These are phyloP conservation scores for Aphidius colemani DNA, from an alignment of 2,888 invertebrate genomes.

Conservation along the genomic window DNA sequence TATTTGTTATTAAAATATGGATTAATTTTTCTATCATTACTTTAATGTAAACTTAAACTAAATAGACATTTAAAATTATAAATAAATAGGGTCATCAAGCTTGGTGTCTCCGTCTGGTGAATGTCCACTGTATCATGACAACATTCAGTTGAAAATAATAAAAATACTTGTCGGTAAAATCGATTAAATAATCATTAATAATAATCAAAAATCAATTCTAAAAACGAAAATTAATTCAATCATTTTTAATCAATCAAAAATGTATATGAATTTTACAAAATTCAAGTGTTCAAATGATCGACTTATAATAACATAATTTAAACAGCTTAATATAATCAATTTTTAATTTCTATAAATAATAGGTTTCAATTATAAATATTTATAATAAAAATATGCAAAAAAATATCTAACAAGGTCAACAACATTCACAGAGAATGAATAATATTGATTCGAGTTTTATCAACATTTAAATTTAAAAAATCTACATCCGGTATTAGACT, in stretches of 20 bases:
- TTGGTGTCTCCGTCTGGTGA: constrained; percentile 56
- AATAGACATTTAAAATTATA: neutral
- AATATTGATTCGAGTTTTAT: too few species aligned
- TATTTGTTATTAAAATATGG: too few species aligned
- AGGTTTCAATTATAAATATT: neutral
- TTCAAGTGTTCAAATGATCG: neutral
- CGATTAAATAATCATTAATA: constrained; percentile 6
- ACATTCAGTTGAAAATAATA: too few species aligned
- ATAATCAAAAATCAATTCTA: neutral
- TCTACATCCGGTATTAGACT: too few species aligned
- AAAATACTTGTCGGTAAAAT: constrained; percentile 31
- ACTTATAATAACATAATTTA: neutral
- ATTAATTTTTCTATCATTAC: neutral
- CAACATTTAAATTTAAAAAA: too few species aligned
- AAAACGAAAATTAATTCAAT: neutral
- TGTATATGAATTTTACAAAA: neutral
- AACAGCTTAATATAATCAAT: neutral
- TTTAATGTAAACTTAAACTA: too few species aligned
- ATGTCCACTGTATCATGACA: constrained; percentile 20
- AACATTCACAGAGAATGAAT: neutral
- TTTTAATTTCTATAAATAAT: neutral
- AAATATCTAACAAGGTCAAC: constrained; percentile 14
- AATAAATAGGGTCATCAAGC: constrained; percentile 17
- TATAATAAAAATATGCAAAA: neutral
- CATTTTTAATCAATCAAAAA: neutral